These are phyloP conservation scores for Heliconius ismenius DNA, from an alignment of 2,888 invertebrate genomes.

Conservation along the genomic window DNA sequence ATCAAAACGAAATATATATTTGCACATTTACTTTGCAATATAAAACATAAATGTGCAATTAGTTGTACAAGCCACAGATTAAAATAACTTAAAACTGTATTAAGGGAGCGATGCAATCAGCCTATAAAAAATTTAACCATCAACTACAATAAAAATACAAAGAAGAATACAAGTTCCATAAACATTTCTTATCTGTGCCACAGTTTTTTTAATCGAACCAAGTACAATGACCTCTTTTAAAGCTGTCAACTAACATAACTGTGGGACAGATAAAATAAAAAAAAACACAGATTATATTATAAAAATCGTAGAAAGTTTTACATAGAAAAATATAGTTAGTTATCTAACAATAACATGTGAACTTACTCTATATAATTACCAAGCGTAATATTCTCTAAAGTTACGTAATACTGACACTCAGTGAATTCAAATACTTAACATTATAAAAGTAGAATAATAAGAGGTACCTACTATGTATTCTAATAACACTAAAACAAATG, in stretches of 20 bases:
- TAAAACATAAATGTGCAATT: not conserved
- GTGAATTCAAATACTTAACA: constrained; percentile 26
- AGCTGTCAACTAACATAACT: constrained; percentile 24
- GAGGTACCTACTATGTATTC: not conserved
- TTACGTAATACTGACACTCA: constrained; percentile 46
- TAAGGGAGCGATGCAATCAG: constrained; percentile 10
- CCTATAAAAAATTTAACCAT: not conserved
- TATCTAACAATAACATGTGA: constrained; percentile 64
- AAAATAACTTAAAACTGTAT: not conserved
- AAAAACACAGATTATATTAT: constrained; percentile 46
- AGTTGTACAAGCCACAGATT: not conserved
- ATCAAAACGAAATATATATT: not conserved
- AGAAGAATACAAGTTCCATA: constrained; percentile 8
- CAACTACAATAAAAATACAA: constrained; percentile 7
- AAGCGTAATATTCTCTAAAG: constrained; percentile 44
- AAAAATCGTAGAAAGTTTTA: constrained; percentile 73
- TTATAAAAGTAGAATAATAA: not conserved
- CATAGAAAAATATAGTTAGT: constrained; percentile 77
- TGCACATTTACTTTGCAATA: not conserved
- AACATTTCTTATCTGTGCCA: constrained; percentile 23
- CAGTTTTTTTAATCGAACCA: constrained; percentile 14
- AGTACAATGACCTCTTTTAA: constrained; percentile 8
- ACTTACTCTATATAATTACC: constrained; percentile 47
- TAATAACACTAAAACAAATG: not conserved
- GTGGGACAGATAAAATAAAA: constrained; percentile 45